Evolutionary conservation across 2,888 invertebrate species (phyloP), one percentile per base, ranked within the genome.

Genomic region (Geophilus truncorum): DNA sequence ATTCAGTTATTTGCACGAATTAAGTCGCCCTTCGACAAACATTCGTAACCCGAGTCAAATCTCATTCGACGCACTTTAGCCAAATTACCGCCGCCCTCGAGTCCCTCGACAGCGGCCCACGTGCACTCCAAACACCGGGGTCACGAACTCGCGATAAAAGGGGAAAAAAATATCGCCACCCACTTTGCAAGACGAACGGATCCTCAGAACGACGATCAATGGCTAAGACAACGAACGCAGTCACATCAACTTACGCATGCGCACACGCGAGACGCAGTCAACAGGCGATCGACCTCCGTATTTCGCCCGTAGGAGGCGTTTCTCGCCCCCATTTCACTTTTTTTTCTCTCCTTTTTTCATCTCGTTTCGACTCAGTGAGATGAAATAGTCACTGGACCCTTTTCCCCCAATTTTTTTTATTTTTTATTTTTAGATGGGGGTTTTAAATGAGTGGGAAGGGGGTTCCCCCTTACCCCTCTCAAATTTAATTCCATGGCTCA

Each of bases 251-350:
- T 28, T 70, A 70, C 25, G 70, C 70, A 28, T 70, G 70, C 70
- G 70, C 70, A 70, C 25, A 25, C 70, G 6, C 51, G 18, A 62
- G 70, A 12, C 70, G 70, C 70, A 70, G 70, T 70, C 70, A 70
- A 70, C 70, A 70, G 70, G 70, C 70, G 28, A 70, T 70, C 70
- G 70, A 70, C 70, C 70, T 70, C n/a, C 70, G 51, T 21, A 51
- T 18, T 18, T 18, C 51, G 25, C 70, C 70, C n/a, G 9, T 12
- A 70, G 28, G 28, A 23, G 28, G 9, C 70, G 25, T 70, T 70
- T 70, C 32, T 32, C 32, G 9, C 9, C 32, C 9, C 32, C 4
- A 32, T 32, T 32, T 32, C 9, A 4, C 32, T 32, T 32, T 9
- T 6, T 32, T 32, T 32, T 32, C 32, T 32, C 32, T 9, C n/a